Evolutionary conservation across 2,888 invertebrate genomes (phyloP).

Genomic region (Taphrorychus bicolor): DNA sequence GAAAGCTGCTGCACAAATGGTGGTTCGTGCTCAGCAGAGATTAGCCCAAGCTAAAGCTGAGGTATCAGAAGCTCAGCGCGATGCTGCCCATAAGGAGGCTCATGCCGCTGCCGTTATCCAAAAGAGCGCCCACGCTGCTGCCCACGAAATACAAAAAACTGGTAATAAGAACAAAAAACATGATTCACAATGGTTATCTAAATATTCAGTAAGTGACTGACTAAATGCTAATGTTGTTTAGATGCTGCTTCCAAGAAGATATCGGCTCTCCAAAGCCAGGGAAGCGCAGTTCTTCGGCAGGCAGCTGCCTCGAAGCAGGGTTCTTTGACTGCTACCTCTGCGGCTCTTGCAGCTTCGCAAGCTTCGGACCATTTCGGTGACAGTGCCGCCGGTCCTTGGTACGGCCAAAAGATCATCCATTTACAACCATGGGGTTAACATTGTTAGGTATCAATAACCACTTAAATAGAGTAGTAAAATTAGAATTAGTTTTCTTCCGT

Average conservation of each 20-base stretch:
- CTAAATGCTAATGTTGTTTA: constrained; percentile 21
- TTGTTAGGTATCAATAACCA: too few species aligned
- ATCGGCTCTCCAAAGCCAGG: constrained; percentile 45
- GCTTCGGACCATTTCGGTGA: constrained; percentile 19
- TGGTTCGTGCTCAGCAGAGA: constrained; percentile 73
- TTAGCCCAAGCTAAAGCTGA: constrained; percentile 74
- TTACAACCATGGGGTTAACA: constrained; percentile 46
- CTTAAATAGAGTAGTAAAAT: too few species aligned
- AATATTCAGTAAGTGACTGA: too few species aligned
- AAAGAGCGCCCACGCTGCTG: constrained; percentile 72
- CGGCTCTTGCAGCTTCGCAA: constrained; percentile 47
- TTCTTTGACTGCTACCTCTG: constrained; percentile 48
- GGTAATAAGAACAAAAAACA: too few species aligned
- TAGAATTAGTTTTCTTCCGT: too few species aligned
- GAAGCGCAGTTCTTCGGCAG: constrained; percentile 45
- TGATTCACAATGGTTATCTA: too few species aligned
- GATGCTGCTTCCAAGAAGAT: constrained; percentile 49
- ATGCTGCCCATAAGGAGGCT: constrained; percentile 75
- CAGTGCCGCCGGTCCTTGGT: constrained; percentile 39
- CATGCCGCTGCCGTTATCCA: constrained; percentile 77
- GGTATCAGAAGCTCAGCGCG: constrained; percentile 74
- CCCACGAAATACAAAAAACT: constrained; percentile 72
- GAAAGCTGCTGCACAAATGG: constrained; percentile 69
- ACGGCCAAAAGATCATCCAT: constrained; percentile 44
- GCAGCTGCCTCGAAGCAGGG: constrained; percentile 46